Evolutionary conservation across 2,113 vertebrate species (phyloP).

Genomic region (Equus przewalskii): DNA sequence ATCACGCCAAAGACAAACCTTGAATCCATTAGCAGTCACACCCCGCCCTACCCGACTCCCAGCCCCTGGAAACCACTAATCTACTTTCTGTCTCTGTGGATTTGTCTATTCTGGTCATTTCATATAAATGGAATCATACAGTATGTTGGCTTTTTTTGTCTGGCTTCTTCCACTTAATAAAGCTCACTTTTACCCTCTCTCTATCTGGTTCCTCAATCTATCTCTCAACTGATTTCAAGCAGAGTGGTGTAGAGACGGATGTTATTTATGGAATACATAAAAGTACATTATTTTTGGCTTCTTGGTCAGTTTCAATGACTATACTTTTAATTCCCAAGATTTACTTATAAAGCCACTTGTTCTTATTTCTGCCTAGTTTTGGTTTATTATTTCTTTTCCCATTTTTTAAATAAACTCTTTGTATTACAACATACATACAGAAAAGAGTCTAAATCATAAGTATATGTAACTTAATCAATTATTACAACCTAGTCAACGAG

Average conservation of each 20-base stretch:
- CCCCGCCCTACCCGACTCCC: neutral
- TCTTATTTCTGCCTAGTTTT: neutral
- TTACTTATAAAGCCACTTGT: neutral
- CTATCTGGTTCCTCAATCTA: neutral
- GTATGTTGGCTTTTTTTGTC: neutral
- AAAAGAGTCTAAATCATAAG: neutral
- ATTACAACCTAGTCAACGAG: neutral
- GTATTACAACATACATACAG: neutral
- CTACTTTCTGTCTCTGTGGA: neutral
- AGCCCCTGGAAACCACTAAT: neutral
- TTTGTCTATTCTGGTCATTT: constrained; percentile 28
- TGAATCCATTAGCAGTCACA: neutral
- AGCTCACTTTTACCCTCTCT: neutral
- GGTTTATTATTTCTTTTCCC: neutral
- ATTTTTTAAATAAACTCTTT: constrained; percentile 32
- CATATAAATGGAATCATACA: neutral
- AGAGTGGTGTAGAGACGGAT: neutral
- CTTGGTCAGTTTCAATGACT: neutral
- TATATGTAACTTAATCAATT: neutral
- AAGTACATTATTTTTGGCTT: neutral
- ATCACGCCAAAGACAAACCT: neutral
- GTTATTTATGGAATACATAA: neutral
- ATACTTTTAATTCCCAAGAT: neutral
- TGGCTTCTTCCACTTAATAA: neutral
- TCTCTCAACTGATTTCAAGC: neutral